Percentiles rank a stretch among this genome's conserved stretches.
These are phyloP conservation scores for Oenanthe melanoleuca DNA, from an alignment of 2,113 vertebrate genomes.

Conservation along the genomic window DNA sequence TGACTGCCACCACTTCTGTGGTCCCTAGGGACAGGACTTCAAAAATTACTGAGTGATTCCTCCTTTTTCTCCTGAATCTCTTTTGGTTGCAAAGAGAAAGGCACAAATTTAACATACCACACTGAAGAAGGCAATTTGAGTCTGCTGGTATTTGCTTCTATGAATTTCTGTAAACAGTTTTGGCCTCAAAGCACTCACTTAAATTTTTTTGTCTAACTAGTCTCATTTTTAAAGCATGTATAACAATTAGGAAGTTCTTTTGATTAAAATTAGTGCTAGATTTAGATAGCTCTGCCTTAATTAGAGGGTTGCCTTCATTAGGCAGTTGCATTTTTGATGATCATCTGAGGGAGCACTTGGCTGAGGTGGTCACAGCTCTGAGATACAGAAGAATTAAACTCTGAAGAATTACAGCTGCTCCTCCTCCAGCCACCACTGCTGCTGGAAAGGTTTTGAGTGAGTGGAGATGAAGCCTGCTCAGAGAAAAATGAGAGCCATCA, in stretches of 20 bases:
- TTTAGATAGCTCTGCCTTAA: neutral
- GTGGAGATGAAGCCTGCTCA: neutral
- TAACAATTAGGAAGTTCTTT: neutral
- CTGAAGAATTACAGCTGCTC: neutral
- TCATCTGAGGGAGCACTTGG: neutral
- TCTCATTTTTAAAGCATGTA: neutral
- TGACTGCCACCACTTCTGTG: neutral
- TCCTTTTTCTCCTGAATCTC: neutral
- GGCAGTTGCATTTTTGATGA: neutral
- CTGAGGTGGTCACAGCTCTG: neutral
- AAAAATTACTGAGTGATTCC: neutral
- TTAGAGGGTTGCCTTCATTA: neutral
- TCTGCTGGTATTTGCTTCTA: neutral
- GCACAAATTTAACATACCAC: neutral
- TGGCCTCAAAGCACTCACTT: neutral
- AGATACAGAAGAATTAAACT: neutral
- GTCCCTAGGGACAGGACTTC: neutral
- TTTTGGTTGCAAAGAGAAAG: neutral
- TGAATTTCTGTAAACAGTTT: neutral
- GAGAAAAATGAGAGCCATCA: accelerated
- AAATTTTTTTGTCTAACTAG: neutral
- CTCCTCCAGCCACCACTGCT: neutral
- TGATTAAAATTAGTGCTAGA: neutral
- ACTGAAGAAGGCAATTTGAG: neutral
- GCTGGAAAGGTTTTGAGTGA: neutral